Conservation (phyloP, 2,888 invertebrate species). For the Cistogaster globosa region DNA sequence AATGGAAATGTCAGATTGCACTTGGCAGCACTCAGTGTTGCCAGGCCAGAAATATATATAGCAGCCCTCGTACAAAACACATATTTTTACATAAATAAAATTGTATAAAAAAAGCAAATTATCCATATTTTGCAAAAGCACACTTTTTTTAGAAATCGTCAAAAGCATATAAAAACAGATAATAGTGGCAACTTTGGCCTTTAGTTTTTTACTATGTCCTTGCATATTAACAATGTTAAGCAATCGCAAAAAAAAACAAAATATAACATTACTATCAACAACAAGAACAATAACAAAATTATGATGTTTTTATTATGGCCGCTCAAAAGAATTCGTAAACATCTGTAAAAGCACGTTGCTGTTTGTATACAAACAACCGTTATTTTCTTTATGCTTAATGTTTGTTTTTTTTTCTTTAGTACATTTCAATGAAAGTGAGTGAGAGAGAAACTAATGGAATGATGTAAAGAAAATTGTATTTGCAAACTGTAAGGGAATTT, state of each 20-base stretch:
- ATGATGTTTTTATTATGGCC: conserved; percentile 18
- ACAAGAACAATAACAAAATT: not conserved
- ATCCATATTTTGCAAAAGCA: too few species aligned
- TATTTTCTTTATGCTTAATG: conserved; percentile 8
- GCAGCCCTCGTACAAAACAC: too few species aligned
- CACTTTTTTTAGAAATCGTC: too few species aligned
- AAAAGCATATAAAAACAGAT: too few species aligned
- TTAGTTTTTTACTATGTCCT: not conserved
- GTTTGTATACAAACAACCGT: conserved; percentile 27
- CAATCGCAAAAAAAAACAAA: not conserved
- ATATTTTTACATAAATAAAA: too few species aligned
- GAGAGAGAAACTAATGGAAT: not conserved
- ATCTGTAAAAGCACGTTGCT: conserved; percentile 54
- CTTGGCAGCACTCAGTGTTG: too few species aligned
- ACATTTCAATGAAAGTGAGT: conserved; percentile 13
- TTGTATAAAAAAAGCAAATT: too few species aligned
- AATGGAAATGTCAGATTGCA: too few species aligned
- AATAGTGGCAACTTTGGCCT: not conserved
- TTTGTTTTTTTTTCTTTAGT: not conserved
- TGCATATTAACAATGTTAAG: not conserved
- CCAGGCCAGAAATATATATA: too few species aligned
- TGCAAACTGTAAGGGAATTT: conserved; percentile 44
- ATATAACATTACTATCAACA: not conserved
- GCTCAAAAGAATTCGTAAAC: conserved; percentile 46
- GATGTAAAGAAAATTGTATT: not conserved